These are phyloP conservation scores for Anolis carolinensis DNA, from an alignment of 2,113 vertebrate genomes.

Conservation along the genomic window DNA sequence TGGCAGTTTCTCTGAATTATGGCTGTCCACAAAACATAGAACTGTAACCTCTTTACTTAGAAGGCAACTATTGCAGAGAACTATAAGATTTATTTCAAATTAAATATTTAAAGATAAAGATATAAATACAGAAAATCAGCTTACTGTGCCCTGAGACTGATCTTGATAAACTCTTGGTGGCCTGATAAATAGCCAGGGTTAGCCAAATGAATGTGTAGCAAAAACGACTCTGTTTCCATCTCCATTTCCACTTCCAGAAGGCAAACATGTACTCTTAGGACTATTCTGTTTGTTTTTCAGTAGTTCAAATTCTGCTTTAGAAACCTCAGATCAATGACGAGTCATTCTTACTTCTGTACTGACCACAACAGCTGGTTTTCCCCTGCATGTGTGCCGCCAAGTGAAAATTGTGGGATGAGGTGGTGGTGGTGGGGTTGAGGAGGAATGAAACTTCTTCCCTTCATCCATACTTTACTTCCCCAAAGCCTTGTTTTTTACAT, in stretches of 20 bases:
- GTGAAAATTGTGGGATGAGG: conserved; percentile 29
- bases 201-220: not conserved
- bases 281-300: not conserved
- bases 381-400: conserved; percentile 2
- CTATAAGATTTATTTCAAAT: not conserved
- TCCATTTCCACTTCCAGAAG: not conserved
- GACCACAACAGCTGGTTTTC: conserved; percentile 28
- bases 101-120: not conserved
- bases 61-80: not conserved
- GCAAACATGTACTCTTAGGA: conserved; percentile 17
- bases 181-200: not conserved
- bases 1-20: not conserved
- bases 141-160: not conserved
- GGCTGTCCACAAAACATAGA: not conserved
- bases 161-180: not conserved
- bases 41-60: not conserved
- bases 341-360: not conserved
- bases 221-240: not conserved
- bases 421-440: not conserved
- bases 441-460: conserved; percentile 38
- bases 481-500: conserved; percentile 35
- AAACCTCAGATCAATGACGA: conserved; percentile 47
- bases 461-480: conserved; percentile 31
- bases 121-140: not conserved
- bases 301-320: not conserved